Base-by-base conservation (phyloP, 2,797 vertebrate genomes). In the Mallotus villosus region DNA sequence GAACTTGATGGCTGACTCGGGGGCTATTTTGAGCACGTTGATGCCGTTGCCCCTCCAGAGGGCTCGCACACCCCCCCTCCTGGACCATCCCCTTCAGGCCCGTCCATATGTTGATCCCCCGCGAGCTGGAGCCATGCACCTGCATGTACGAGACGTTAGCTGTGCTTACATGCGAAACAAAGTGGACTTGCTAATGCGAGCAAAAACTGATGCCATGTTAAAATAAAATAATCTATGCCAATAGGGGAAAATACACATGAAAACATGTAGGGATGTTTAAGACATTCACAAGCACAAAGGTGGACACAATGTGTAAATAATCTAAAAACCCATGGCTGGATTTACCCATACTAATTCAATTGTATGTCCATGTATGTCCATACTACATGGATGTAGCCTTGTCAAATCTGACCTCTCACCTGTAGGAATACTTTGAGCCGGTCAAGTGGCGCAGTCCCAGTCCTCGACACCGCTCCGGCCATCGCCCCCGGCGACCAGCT, bases 381-480 rank as follows among this genome's bases (percentile, higher is more conserved):
- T 7, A n/a, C 51, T n/a, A 6, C 16, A n/a, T 9, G 12, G 12
- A 4, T 55, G 51, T n/a, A n/a, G 19, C 51, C 19, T n/a, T 55
- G 51, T 46, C 14, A 46, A 46, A 46, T 46, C 41, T 46, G 41
- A 46, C 41, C 24, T 55, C 60, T 14, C 27, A 90, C 97, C 96
- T 98, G 97, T 86, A 98, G 92, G 87, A 97, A 96, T 79, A 98
- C 95, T 85, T 98, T 98, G 22, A 98, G 89, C 6, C 97, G 95
- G 82, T 98, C 97, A 75, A 98, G 87, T 0, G 97, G 97, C 8
- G 97, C 97, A 0, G 97, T 98, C 78, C 96, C 95, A 8, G 97
- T 98, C 53, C 97, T 88, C 7, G 97, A 98, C 32, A 98, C 93
- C 0, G 96, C 97, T 0, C 97, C 97, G 0, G 97, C 96, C 81